Conservation (phyloP, 2,113 vertebrate genomes). For the Dendropsophus ebraccatus region DNA sequence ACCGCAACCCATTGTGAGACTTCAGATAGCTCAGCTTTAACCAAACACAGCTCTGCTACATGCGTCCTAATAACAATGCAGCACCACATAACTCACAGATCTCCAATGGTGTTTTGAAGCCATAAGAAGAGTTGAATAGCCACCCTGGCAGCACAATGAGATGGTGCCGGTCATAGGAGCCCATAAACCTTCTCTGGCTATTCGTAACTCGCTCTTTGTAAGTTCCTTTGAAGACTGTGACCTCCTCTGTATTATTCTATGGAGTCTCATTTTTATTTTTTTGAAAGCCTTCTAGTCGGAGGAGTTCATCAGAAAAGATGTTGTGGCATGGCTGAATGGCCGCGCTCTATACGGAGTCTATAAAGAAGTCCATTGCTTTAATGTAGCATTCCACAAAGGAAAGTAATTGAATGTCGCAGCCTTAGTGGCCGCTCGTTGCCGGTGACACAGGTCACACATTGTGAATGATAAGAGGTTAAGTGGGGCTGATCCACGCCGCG, state of each 20-base stretch:
- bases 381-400: conserved; percentile 28
- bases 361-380: conserved; percentile 41
- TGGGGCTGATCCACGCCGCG: conserved; percentile 38
- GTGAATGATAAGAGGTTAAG: conserved; percentile 52
- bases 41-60: background rate
- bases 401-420: conserved; percentile 37
- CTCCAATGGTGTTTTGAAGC: background rate
- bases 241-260: background rate
- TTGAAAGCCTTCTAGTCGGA: background rate
- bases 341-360: background rate
- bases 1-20: background rate
- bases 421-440: conserved; percentile 17
- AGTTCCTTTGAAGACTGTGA: background rate
- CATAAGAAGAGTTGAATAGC: background rate
- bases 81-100: background rate
- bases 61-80: background rate
- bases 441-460: conserved; percentile 26
- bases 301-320: conserved; percentile 21
- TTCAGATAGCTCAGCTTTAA: too few species aligned
- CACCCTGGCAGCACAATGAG: background rate
- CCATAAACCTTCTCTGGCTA: background rate
- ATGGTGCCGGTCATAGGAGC: background rate
- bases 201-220: background rate
- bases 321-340: conserved; percentile 3
- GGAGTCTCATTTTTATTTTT: background rate